These are phyloP conservation scores for Penaeus vannamei DNA, from an alignment of 1,140 invertebrate species.

Conservation along the genomic window DNA sequence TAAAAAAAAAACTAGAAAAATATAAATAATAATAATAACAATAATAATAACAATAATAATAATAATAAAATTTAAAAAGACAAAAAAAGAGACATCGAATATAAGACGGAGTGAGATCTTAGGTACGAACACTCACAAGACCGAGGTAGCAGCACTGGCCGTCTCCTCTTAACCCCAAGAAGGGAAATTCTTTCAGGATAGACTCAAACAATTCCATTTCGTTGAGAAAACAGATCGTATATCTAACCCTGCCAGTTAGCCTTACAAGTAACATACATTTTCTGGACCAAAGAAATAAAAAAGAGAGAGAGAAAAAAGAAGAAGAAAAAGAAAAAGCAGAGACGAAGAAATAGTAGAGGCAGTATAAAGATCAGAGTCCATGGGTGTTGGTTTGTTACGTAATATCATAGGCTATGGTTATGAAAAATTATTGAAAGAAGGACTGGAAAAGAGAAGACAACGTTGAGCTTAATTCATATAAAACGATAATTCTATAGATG, in stretches of 20 bases:
- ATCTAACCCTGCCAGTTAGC: slow-evolving; percentile 67
- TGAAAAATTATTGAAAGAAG: too few relatives aligned
- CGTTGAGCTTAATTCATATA: neutral
- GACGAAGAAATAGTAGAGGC: slow-evolving; percentile 8
- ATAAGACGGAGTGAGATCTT: neutral
- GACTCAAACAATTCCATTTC: slow-evolving; percentile 68
- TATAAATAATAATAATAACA: too few relatives aligned
- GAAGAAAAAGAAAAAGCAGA: neutral
- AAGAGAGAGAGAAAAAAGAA: neutral
- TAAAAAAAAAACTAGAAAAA: too few relatives aligned
- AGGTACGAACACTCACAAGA: neutral
- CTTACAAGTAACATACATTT: slow-evolving; percentile 67
- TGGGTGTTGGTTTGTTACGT: too few relatives aligned
- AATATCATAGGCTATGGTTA: too few relatives aligned
- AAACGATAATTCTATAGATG: neutral
- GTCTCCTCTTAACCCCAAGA: neutral
- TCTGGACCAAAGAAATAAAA: slow-evolving; percentile 46
- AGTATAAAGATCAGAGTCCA: neutral
- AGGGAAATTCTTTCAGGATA: slow-evolving; percentile 58
- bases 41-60: too few relatives aligned
- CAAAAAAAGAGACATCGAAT: neutral
- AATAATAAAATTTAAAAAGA: neutral
- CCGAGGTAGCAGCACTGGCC: neutral
- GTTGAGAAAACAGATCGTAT: slow-evolving; percentile 66
- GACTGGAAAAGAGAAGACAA: too few relatives aligned